These are phyloP conservation scores for Microplitis mediator DNA, from an alignment of 1,140 invertebrate species.

Conservation along the genomic window DNA sequence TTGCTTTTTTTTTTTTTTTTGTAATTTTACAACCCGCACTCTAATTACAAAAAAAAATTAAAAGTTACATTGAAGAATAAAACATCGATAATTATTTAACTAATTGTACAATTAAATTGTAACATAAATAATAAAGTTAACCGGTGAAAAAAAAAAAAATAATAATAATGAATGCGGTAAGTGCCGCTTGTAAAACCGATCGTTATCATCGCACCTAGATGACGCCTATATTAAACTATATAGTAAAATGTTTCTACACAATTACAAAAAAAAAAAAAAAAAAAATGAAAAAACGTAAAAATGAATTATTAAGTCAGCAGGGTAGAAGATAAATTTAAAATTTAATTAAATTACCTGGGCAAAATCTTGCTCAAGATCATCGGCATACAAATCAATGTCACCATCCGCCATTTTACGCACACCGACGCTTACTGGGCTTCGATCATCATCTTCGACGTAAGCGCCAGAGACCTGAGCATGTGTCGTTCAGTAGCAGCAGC, in stretches of 20 bases:
- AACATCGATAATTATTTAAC: too few relatives aligned
- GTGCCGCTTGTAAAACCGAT: slow-evolving; percentile 33
- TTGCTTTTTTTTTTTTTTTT: slow-evolving; percentile 9
- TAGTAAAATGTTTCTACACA: slow-evolving; percentile 27
- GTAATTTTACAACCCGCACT: neutral
- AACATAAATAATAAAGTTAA: slow-evolving; percentile 15
- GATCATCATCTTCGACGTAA: neutral
- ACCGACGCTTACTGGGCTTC: slow-evolving; percentile 50
- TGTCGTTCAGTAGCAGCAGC: neutral
- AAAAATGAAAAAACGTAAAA: slow-evolving; percentile 32
- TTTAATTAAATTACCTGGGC: slow-evolving; percentile 70
- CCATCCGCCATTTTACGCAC: slow-evolving; percentile 86
- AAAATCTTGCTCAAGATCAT: slow-evolving; percentile 95
- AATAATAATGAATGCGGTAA: slow-evolving; percentile 18
- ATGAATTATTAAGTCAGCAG: neutral
- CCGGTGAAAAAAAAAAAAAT: neutral
- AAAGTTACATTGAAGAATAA: too few relatives aligned
- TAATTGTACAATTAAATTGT: neutral
- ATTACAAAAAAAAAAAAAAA: slow-evolving; percentile 21
- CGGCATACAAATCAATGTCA: slow-evolving; percentile 96
- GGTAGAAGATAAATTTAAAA: neutral
- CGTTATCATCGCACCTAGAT: slow-evolving; percentile 40
- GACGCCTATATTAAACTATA: slow-evolving; percentile 39
- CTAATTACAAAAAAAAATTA: too few relatives aligned
- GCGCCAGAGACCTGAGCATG: slow-evolving; percentile 37